phyloP scores from a whole-genome alignment of 2,888 invertebrate genomes.

The Drosophila longiperda region DNA sequence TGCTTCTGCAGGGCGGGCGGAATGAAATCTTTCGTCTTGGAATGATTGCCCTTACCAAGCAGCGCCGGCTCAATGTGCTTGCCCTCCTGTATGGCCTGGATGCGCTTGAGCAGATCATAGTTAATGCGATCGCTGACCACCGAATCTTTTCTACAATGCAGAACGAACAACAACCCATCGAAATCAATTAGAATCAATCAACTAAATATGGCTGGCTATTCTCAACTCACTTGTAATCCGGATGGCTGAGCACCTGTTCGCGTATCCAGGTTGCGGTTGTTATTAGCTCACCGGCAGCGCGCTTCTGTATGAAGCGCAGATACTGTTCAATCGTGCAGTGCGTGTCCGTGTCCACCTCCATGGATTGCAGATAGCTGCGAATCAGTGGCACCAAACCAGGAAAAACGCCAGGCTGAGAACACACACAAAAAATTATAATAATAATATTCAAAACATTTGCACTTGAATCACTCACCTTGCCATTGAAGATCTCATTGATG shows the following conservation, averaged over 20 bases:
- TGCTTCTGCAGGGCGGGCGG: conserved; percentile 90
- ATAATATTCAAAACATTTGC: neutral
- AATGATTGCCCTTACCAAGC: conserved; percentile 89
- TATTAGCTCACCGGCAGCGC: conserved; percentile 94
- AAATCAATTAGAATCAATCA: conserved; percentile 36
- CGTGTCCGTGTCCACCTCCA: conserved; percentile 99
- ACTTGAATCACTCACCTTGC: conserved; percentile 85
- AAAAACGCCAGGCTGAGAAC: conserved; percentile 89
- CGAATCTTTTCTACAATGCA: conserved; percentile 91
- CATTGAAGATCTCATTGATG: conserved; percentile 98
- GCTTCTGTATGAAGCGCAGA: conserved; percentile 94
- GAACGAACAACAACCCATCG: conserved; percentile 37
- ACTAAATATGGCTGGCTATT: neutral
- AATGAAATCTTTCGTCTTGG: conserved; percentile 94
- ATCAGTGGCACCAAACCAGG: conserved; percentile 98
- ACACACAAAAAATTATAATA: neutral
- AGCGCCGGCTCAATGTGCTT: conserved; percentile 90
- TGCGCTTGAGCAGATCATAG: conserved; percentile 94
- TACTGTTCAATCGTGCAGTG: conserved; percentile 99
- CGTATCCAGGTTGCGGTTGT: conserved; percentile 98
- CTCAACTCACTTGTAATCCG: conserved; percentile 92
- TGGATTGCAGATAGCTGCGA: conserved; percentile 95
- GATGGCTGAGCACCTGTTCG: conserved; percentile 94
- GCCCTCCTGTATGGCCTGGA: conserved; percentile 91
- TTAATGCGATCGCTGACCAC: conserved; percentile 94